Conservation (phyloP, 1,140 invertebrate species). For the Zaprionus gabonicus region DNA sequence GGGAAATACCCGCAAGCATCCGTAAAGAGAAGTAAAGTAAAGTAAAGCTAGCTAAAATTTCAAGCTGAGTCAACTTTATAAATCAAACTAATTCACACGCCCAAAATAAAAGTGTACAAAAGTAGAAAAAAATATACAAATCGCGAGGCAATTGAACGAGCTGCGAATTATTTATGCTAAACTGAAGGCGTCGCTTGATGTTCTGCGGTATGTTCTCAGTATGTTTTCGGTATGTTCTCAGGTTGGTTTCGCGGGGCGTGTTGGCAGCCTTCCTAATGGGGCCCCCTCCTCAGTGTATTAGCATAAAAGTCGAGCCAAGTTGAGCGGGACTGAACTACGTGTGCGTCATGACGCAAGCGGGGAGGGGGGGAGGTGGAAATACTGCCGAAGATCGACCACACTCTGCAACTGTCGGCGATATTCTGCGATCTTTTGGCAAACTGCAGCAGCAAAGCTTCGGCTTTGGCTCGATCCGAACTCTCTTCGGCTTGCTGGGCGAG, state of each 20-base stretch:
- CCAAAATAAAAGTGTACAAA: slow-evolving; percentile 46
- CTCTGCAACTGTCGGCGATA: slow-evolving; percentile 26
- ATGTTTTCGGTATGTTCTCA: slow-evolving; percentile 9
- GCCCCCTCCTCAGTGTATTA: slow-evolving; percentile 18
- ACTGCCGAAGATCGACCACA: slow-evolving; percentile 18
- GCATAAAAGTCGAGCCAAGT: slow-evolving; percentile 25
- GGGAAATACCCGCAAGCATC: slow-evolving; percentile 72
- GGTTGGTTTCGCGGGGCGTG: slow-evolving; percentile 32
- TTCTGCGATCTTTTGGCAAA: neutral
- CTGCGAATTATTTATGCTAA: slow-evolving; percentile 58
- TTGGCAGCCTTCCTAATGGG: slow-evolving; percentile 34
- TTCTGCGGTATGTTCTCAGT: slow-evolving; percentile 4
- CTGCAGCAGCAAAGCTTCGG: neutral
- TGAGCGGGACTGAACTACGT: neutral
- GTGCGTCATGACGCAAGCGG: slow-evolving; percentile 37
- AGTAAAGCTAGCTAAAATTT: neutral
- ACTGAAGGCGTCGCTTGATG: slow-evolving; percentile 27
- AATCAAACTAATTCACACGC: slow-evolving; percentile 79
- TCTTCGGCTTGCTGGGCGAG: slow-evolving; percentile 16
- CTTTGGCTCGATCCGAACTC: neutral
- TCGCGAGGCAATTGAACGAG: slow-evolving; percentile 50
- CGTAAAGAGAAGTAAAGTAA: slow-evolving; percentile 38
- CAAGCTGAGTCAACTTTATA: slow-evolving; percentile 28
- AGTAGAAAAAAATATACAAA: slow-evolving; percentile 34
- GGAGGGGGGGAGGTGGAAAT: neutral